Evolutionary conservation across 1,140 invertebrate genomes (phyloP), one percentile per base, ranked within the genome.

Genomic region (Archivesica marissinica): DNA sequence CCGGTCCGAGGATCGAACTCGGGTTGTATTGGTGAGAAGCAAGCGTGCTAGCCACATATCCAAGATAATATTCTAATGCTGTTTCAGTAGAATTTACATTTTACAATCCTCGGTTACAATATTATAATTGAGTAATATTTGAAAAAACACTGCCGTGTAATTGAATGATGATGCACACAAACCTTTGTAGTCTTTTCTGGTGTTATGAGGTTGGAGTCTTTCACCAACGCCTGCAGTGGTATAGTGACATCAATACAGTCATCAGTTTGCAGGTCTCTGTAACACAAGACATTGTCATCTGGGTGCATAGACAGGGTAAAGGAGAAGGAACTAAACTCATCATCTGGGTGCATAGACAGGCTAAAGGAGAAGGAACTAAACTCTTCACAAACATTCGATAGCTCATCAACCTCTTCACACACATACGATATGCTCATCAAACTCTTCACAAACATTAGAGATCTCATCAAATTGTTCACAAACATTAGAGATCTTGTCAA

Each of bases 181-280:
- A 99, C 98, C 96, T 99, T 99, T 33, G 97, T 96, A 23, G 96
- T 95, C 28, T 89, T 90, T 88, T 97, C 96, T 85, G 98, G 96
- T 35, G 99, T 94, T 59, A 97, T 95, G 15, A 99, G 94, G 92
- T 96, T 96, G 3, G 97, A 97, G 92, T 99, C 97, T 91, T 97
- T 98, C 28, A 99, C 97, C 86, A 99, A 95, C 91, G 98, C 98
- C 93, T 99, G 99, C 23, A 99, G 91, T 0, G 98, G 97, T 88
- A 99, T 96, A 2, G 97, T 98, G 2, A 99, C 98, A 94, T 99
- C 97, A 75, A 99, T 97, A 13, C 83, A 94, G 84, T 91, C 85
- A 33, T 84, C 83, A 30, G 89, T 89, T 20, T 88, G 56, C 28
- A 91, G 68, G 20, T 89, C 88, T 44, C 91, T 92, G 83, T 20